A percentile compares a stretch with the other conserved stretches of the same genome.
These are phyloP conservation scores for Metopia argyrocephala DNA, from an alignment of 2,888 invertebrate genomes.

Conservation along the genomic window DNA sequence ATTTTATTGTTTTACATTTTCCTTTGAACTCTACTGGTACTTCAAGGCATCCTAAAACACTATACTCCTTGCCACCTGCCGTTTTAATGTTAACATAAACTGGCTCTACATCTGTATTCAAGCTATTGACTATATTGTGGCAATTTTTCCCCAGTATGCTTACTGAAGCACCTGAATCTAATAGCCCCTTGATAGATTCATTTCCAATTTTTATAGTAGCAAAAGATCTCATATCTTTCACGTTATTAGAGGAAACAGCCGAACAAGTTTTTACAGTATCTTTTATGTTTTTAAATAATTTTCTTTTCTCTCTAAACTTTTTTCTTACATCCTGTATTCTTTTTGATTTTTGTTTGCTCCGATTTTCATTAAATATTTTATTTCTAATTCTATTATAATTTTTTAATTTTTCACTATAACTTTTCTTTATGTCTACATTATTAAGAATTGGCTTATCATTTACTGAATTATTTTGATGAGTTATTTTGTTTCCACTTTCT, in stretches of 20 bases:
- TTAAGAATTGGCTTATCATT: too few species aligned
- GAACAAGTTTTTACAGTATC: neutral
- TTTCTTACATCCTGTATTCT: neutral
- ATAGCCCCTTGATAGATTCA: neutral
- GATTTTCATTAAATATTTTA: neutral
- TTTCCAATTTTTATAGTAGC: neutral
- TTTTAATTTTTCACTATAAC: neutral
- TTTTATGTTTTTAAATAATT: neutral
- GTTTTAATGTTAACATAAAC: slow-evolving; percentile 1
- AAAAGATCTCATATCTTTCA: slow-evolving; percentile 16
- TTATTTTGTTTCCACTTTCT: neutral
- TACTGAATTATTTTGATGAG: too few species aligned
- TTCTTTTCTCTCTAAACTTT: neutral
- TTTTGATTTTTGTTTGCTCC: neutral
- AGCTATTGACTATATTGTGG: neutral
- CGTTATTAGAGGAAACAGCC: neutral
- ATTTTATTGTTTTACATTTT: neutral
- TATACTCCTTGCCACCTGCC: slow-evolving; percentile 30
- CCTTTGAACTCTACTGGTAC: neutral
- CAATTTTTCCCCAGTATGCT: slow-evolving; percentile 31
- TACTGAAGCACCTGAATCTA: slow-evolving; percentile 48
- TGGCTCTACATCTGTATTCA: neutral
- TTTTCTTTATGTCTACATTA: neutral
- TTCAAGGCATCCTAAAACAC: slow-evolving; percentile 17
- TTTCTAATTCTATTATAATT: slow-evolving; percentile 8